phyloP scores from a whole-genome alignment of 1,140 invertebrate genomes.

The Chionoecetes opilio region DNA sequence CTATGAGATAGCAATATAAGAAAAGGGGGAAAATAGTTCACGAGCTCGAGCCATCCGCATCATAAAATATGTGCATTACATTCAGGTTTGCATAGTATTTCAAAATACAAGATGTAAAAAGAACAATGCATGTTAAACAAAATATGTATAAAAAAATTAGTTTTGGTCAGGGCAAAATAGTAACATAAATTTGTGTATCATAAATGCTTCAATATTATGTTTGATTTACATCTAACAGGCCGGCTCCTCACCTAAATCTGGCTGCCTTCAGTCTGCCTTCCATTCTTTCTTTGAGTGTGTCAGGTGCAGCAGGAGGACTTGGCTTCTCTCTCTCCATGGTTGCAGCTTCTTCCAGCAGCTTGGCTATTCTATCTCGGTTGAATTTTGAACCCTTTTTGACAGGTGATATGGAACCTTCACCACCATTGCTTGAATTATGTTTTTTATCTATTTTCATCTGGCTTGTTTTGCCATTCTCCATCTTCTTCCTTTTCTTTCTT shows the following conservation, averaged over 20 bases:
- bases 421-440: neutral
- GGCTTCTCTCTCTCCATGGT: neutral
- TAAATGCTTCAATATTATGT: too few relatives aligned
- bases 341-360: neutral
- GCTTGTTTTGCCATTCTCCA: neutral
- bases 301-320: neutral
- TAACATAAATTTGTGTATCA: too few relatives aligned
- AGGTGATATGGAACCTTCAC: neutral
- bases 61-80: too few relatives aligned
- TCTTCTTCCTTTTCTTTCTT: neutral
- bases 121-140: too few relatives aligned
- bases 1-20: too few relatives aligned
- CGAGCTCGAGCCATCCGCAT: too few relatives aligned
- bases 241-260: neutral
- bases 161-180: too few relatives aligned
- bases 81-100: too few relatives aligned
- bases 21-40: too few relatives aligned
- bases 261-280: neutral
- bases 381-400: neutral
- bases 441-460: neutral
- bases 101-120: too few relatives aligned
- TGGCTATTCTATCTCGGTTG: neutral
- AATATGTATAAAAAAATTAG: too few relatives aligned
- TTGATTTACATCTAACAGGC: neutral
- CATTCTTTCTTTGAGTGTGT: neutral